Evolutionary conservation across 2,113 vertebrate species (phyloP).

Genomic region (Seriola dumerili): DNA sequence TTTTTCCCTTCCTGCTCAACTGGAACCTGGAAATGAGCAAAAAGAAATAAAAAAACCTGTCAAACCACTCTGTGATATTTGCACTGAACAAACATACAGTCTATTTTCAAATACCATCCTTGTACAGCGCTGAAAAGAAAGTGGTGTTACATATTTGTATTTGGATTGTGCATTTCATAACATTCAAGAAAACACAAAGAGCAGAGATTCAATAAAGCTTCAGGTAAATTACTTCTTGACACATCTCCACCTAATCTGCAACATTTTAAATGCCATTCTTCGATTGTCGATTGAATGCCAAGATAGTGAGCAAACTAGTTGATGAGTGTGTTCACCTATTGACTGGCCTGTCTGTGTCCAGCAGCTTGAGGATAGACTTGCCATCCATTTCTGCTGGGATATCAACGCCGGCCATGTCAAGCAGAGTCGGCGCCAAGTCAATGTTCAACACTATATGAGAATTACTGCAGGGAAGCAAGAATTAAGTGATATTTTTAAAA

Average conservation of each 20-base stretch:
- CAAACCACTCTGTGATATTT: slow-evolving; percentile 45
- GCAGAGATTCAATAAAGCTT: not conserved
- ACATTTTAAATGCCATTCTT: slow-evolving; percentile 17
- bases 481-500: not conserved
- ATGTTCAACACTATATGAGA: slow-evolving; percentile 95
- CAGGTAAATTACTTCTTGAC: not conserved
- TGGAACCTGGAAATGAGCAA: slow-evolving; percentile 87
- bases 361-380: slow-evolving; percentile 96
- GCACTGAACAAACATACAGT: slow-evolving; percentile 24
- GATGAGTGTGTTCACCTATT: slow-evolving; percentile 88
- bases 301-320: not conserved
- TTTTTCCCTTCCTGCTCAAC: slow-evolving; percentile 90
- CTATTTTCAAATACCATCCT: slow-evolving; percentile 56
- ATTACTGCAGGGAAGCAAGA: slow-evolving; percentile 84
- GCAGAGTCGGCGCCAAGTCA: slow-evolving; percentile 95
- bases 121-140: slow-evolving; percentile 11
- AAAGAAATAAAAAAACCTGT: slow-evolving; percentile 13
- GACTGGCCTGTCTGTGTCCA: slow-evolving; percentile 90
- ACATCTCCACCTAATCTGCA: not conserved
- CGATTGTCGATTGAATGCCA: not conserved
- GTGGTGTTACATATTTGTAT: slow-evolving; percentile 2
- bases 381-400: slow-evolving; percentile 97
- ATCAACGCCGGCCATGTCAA: slow-evolving; percentile 96
- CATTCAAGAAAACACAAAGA: slow-evolving; percentile 18
- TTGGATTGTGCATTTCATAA: slow-evolving; percentile 29